Conservation (phyloP, 2,797 vertebrate species). For the Falco berigora region DNA sequence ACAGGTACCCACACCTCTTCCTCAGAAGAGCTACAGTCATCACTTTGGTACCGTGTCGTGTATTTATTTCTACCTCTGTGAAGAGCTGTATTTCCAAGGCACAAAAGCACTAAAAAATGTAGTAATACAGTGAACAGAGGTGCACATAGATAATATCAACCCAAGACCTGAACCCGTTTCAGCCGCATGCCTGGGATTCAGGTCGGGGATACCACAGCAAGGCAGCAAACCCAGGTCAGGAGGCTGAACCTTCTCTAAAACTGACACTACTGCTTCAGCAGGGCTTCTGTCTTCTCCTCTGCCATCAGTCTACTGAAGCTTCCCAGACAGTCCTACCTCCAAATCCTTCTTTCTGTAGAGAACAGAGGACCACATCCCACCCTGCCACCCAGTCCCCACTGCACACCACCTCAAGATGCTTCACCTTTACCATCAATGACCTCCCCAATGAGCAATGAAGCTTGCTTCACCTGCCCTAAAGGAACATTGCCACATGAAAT, state of each 20-base stretch:
- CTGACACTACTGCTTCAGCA: not conserved
- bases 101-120: not conserved
- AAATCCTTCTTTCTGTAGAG: not conserved
- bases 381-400: not conserved
- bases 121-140: not conserved
- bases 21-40: not conserved
- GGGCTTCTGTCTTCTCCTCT: not conserved
- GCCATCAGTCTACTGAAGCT: not conserved
- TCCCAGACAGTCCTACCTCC: not conserved
- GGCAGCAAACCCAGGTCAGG: not conserved
- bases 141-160: not conserved
- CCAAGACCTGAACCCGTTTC: not conserved
- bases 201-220: not conserved
- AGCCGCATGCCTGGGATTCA: not conserved
- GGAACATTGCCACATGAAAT: not conserved
- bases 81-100: not conserved
- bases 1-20: not conserved
- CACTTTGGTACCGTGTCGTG: fast-evolving
- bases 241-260: not conserved
- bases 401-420: not conserved
- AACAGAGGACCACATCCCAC: not conserved
- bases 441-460: not conserved
- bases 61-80: not conserved
- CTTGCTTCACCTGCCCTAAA: not conserved
- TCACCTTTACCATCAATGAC: not conserved